Percentiles rank a stretch among this genome's conserved stretches.
Conservation (phyloP, 2,888 invertebrate species). For the Achlya flavicornis region DNA sequence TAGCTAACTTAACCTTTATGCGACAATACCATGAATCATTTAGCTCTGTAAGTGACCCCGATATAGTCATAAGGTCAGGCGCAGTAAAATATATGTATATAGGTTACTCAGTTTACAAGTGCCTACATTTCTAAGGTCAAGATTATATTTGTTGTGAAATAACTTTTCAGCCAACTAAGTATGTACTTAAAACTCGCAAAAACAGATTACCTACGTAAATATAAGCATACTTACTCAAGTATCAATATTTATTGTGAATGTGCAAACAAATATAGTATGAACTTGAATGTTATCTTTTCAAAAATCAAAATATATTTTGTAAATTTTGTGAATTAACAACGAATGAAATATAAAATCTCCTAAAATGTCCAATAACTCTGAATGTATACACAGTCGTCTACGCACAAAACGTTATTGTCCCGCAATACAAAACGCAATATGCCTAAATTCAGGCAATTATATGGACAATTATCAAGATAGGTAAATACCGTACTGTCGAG, state of each 20-base stretch:
- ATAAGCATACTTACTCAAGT: too few species aligned
- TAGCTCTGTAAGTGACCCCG: neutral
- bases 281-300: too few species aligned
- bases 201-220: too few species aligned
- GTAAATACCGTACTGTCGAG: slow-evolving; percentile 51
- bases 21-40: neutral
- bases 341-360: neutral
- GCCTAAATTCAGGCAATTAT: slow-evolving; percentile 76
- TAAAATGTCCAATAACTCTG: neutral
- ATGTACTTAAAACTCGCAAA: too few species aligned
- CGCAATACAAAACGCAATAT: slow-evolving; percentile 57
- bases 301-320: too few species aligned
- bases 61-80: slow-evolving; percentile 1
- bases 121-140: neutral
- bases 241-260: too few species aligned
- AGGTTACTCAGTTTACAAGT: neutral
- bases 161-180: neutral
- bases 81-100: neutral
- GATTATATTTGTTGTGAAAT: neutral
- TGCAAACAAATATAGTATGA: too few species aligned
- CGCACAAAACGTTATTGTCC: slow-evolving; percentile 35
- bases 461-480: slow-evolving; percentile 77
- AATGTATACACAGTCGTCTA: neutral
- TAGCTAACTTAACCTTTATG: too few species aligned
- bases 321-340: too few species aligned